phyloP scores from a whole-genome alignment of 2,888 invertebrate species.

The Blastobasis adustella region DNA sequence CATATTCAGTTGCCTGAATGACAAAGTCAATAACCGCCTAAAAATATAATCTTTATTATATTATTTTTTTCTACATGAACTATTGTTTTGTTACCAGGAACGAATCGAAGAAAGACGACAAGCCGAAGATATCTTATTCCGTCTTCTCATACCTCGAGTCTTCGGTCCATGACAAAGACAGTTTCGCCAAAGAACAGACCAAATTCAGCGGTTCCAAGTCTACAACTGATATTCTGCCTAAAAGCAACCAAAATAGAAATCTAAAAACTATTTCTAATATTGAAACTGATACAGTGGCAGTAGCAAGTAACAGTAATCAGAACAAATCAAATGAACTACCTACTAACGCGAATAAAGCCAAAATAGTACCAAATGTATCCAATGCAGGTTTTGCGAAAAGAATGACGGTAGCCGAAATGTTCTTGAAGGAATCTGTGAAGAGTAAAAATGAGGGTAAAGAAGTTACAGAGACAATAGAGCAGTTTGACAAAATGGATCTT shows the following conservation, averaged over 20 bases:
- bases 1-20: too few relatives aligned
- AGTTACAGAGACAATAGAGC: slow-evolving; percentile 57
- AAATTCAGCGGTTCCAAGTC: slow-evolving; percentile 63
- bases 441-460: slow-evolving; percentile 34
- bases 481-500: slow-evolving; percentile 79
- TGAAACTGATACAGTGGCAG: not conserved
- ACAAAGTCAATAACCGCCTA: too few relatives aligned
- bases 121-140: slow-evolving; percentile 80
- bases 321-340: slow-evolving; percentile 1
- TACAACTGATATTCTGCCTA: slow-evolving; percentile 15
- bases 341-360: not conserved
- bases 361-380: slow-evolving; percentile 11
- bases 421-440: slow-evolving; percentile 52
- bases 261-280: not conserved
- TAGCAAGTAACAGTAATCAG: slow-evolving; percentile 1
- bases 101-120: slow-evolving; percentile 51
- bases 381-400: slow-evolving; percentile 39
- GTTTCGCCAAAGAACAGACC: slow-evolving; percentile 64
- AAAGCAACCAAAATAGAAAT: slow-evolving; percentile 2
- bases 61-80: not conserved
- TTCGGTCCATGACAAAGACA: slow-evolving; percentile 71
- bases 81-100: slow-evolving; percentile 39
- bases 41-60: not conserved
- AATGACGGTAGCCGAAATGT: slow-evolving; percentile 64
- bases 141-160: slow-evolving; percentile 86